These are phyloP conservation scores for Entomobrya proxima DNA, from an alignment of 2,888 invertebrate species.

Conservation along the genomic window DNA sequence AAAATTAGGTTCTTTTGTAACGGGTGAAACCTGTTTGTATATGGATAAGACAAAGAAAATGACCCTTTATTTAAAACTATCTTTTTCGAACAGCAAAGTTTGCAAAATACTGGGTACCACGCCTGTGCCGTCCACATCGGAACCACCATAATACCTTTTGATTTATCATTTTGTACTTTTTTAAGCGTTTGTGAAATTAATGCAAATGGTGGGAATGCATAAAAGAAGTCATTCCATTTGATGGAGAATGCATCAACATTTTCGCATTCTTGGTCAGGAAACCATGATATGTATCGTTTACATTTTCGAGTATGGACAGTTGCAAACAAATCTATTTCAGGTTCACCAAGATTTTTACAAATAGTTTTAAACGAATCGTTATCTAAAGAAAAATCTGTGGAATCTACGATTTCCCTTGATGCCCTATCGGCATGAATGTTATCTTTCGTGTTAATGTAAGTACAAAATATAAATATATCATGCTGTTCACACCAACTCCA, in stretches of 20 bases:
- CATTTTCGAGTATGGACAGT: background rate
- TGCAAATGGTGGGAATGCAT: slow-evolving; percentile 10
- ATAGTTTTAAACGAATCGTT: background rate
- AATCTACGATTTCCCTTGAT: background rate
- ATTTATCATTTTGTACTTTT: background rate
- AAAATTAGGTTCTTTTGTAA: background rate
- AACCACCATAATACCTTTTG: background rate
- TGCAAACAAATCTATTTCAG: background rate
- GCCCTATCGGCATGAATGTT: background rate
- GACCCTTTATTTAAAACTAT: background rate
- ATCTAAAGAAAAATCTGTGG: background rate
- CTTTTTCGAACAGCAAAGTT: background rate
- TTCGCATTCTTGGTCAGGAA: background rate
- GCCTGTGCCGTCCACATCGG: background rate
- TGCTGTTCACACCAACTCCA: background rate
- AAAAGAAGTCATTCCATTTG: background rate
- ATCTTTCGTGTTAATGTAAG: background rate
- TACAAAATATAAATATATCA: background rate
- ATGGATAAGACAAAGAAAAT: background rate
- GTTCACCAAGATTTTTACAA: background rate
- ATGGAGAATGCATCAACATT: background rate
- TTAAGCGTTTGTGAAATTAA: background rate
- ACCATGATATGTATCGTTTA: background rate
- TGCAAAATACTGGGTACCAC: background rate
- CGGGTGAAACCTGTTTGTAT: background rate